Conservation (phyloP, 2,888 invertebrate species). For the Noctua comes region DNA sequence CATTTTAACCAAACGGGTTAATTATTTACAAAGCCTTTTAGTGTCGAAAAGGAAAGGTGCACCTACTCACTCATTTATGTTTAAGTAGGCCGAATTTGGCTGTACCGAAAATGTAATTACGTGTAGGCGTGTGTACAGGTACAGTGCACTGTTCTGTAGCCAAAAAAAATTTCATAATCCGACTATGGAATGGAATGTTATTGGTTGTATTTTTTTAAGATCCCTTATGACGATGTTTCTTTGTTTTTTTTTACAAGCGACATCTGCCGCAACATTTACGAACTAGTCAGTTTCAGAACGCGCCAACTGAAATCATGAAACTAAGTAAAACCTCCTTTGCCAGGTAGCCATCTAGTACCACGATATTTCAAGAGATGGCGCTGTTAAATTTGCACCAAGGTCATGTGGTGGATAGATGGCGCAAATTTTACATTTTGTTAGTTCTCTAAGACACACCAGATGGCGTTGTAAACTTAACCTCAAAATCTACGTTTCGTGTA, state of each 20-base stretch:
- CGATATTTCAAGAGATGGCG: conserved; percentile 38
- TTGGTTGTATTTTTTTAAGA: neutral
- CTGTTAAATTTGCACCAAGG: neutral
- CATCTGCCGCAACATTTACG: conserved; percentile 12
- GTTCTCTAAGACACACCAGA: conserved; percentile 2
- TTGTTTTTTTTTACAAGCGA: neutral
- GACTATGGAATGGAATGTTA: neutral
- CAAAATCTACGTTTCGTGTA: conserved; percentile 7
- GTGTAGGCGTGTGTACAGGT: neutral
- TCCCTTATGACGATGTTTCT: neutral
- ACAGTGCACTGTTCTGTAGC: neutral
- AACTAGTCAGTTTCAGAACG: neutral
- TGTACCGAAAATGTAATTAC: conserved; percentile 27
- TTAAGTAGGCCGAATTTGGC: conserved; percentile 45
- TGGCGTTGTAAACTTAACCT: conserved; percentile 48
- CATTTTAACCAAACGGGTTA: conserved; percentile 67
- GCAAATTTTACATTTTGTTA: neutral
- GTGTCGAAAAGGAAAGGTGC: conserved; percentile 58
- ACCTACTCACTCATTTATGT: conserved; percentile 51
- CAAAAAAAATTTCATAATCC: neutral
- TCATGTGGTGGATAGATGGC: neutral
- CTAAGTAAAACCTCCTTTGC: neutral
- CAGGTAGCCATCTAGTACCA: neutral
- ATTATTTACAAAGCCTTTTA: conserved; percentile 66
- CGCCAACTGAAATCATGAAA: neutral